phyloP scores from a whole-genome alignment of 2,797 vertebrate genomes.

The Lagodon rhomboides region DNA sequence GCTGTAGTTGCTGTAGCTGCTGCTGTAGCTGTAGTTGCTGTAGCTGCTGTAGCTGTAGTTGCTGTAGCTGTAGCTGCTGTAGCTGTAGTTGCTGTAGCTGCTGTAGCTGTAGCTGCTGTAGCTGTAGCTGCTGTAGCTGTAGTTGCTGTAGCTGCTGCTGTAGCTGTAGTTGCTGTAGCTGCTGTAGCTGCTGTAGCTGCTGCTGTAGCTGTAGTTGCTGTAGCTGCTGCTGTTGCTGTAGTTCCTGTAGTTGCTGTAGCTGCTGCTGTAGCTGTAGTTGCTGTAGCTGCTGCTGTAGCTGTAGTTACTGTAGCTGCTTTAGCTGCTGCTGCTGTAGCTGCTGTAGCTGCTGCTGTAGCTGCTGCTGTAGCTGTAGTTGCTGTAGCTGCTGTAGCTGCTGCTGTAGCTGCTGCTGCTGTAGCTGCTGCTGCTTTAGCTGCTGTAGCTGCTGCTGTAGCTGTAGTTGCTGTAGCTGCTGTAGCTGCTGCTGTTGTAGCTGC shows the following conservation, averaged over 20 bases:
- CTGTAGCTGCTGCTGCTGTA: not conserved
- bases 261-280: conserved; percentile 14
- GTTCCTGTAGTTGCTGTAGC: not conserved
- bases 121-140: not conserved
- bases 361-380: conserved; percentile 6
- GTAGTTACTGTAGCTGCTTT: conserved; percentile 1
- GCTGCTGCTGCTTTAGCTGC: conserved; percentile 14
- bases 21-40: conserved; percentile 3
- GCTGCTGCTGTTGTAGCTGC: conserved; percentile 1
- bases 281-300: conserved; percentile 6
- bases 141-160: conserved; percentile 8
- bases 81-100: not conserved
- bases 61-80: too few species aligned
- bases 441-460: conserved; percentile 7
- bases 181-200: conserved; percentile 23
- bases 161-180: not conserved
- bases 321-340: conserved; percentile 3
- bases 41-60: too few species aligned
- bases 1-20: too few species aligned
- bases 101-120: conserved; percentile 23
- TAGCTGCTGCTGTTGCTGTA: conserved; percentile 8
- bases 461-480: conserved; percentile 12
- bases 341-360: not conserved
- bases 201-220: conserved; percentile 1
- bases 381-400: conserved; percentile 10